These are phyloP conservation scores for Lysandra coridon DNA, from an alignment of 2,888 invertebrate species.

Conservation along the genomic window DNA sequence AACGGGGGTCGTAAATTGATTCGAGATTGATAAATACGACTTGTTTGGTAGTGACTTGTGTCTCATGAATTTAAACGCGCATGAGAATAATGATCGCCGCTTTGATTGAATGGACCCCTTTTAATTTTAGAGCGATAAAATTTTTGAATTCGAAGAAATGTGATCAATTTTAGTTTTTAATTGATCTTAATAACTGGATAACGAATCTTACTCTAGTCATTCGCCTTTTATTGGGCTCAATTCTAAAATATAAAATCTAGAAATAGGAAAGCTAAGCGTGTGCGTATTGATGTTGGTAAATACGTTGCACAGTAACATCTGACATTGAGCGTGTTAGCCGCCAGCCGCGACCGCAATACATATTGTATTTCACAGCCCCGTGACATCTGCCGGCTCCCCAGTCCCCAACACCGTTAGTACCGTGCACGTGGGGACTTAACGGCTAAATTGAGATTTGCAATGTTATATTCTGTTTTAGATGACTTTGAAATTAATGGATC, in stretches of 20 bases:
- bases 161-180: background rate
- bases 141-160: background rate
- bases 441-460: background rate
- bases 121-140: background rate
- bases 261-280: background rate
- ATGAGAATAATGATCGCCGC: background rate
- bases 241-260: background rate
- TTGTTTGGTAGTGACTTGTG: background rate
- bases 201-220: no score
- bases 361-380: conserved; percentile 42
- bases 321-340: conserved; percentile 27
- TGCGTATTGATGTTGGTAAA: background rate
- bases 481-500: no score
- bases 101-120: background rate
- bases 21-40: conserved; percentile 26
- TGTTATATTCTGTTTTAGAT: no score
- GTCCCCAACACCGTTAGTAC: conserved; percentile 49
- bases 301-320: conserved; percentile 40
- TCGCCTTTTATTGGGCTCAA: no score
- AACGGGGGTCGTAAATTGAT: conserved; percentile 33
- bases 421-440: conserved; percentile 39
- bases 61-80: background rate
- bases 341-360: conserved; percentile 37
- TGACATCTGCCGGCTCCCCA: conserved; percentile 58
- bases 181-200: no score